Base-by-base conservation (phyloP, 2,113 vertebrate genomes). In the Tautogolabrus adspersus region DNA sequence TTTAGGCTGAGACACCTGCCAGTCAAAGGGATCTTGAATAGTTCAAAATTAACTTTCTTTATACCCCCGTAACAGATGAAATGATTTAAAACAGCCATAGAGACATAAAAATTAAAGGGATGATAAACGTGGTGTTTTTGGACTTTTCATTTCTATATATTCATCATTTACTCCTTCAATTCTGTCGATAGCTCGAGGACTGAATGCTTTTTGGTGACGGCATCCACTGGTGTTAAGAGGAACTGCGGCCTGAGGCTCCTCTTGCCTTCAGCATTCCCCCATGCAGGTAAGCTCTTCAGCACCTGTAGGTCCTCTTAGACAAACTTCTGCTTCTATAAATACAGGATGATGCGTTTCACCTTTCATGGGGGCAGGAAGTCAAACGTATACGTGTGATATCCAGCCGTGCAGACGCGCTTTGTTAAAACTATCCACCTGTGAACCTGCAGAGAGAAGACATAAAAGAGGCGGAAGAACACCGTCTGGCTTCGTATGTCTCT, bases 391-490 rank as follows among this genome's bases (percentile, higher is more conserved):
- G 30, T 21, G 23, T 44, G 18, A 22, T 42, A 30, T 79, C 79
- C 67, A 22, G 64, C 60, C 26, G 71, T 8, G 55, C 63, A 73
- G 63, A 44, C 70, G 12, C 1, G 15, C 69, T 82, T 76, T 74
- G 75, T 74, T 63, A 10, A 76, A 83, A 59, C 18, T 16, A 30
- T 77, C 77, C 66, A 72, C 72, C 70, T 34, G 76, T 47, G 60
- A 63, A 70, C 58, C 5, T 8, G 19, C n/a, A 2, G 54, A 74
- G 54, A 73, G 55, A 51, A 71, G 67, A 68, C 66, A 84, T 75
- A 76, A 81, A 75, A 73, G 81, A 58, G 21, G 21, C 57, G 19
- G 60, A 71, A 59, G 68, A 83, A 79, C 62, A 84, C 12, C 69
- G 76, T 79, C 74, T 74, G 81, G 56, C 46, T 37, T 18, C 3